Base-by-base conservation (phyloP, 2,113 vertebrate genomes). In the Ceyx margarethae region DNA sequence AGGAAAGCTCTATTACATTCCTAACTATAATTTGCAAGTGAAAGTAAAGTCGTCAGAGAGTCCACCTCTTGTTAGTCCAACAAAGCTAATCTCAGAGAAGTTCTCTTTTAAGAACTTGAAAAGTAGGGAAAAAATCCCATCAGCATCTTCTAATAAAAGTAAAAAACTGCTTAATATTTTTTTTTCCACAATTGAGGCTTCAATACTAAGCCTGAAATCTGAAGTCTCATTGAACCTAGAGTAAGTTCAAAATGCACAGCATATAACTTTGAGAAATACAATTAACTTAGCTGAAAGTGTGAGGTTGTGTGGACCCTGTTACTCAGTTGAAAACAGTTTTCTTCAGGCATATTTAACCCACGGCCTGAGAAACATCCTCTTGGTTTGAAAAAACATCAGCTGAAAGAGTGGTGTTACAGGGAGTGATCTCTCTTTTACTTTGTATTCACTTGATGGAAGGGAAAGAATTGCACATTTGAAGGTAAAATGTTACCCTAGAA, bases 401-500 rank as follows among this genome's bases (percentile, higher is more conserved):
- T 56, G 42, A 50, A 62, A 56, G 15, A 62, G 13, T 1, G 2
- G 33, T 28, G 23, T 37, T 37, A 37, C 21, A 50, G 7, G 31
- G 5, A 37, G 19, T 3, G 0, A 15, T 25, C 31, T 42, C 40
- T 15, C 29, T 62, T 53, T n/a, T 23, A 22, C 13, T 81, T 64
- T 33, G 13, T 28, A 31, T 19, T 45, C 22, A 21, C 26, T 31
- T 76, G 37, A 31, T 46, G 14, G 50, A 64, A 51, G 45, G 42
- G 72, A 69, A 56, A 29, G 40, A 62, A 4, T 45, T 37, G 4
- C 1, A 10, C 5, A 4, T 43, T 23, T 23, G 18, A 21, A 57
- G n/a, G 22, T 69, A 81, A 45, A 51, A 51, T 0, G 0, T 75
- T 25, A n/a, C 9, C 18, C 19, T 0, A n/a, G 15, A 35, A 37